phyloP scores from a whole-genome alignment of 2,888 invertebrate species.

The Cancer borealis region DNA sequence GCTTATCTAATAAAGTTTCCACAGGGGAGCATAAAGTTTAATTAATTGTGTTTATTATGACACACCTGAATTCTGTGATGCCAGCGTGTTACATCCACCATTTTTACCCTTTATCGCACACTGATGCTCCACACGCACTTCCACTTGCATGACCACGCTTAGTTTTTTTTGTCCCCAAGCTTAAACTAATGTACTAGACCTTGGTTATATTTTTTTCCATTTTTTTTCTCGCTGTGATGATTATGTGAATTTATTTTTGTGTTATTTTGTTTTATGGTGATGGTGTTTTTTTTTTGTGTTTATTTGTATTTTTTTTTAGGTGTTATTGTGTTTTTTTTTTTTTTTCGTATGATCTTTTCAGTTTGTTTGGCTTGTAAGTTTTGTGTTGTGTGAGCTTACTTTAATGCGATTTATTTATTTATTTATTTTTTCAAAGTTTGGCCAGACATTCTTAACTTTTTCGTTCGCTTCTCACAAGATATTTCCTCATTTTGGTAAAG shows the following conservation, averaged over 20 bases:
- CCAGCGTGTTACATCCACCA: slow-evolving; percentile 1
- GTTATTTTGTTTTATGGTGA: neutral
- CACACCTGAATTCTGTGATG: neutral
- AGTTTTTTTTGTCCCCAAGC: neutral
- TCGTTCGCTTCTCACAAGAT: neutral
- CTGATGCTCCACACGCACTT: neutral
- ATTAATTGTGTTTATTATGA: slow-evolving; percentile 22
- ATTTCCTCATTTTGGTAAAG: neutral
- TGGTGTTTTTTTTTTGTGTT: neutral
- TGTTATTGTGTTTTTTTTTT: neutral
- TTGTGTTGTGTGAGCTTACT: neutral
- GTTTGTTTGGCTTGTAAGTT: neutral
- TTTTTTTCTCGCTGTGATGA: neutral
- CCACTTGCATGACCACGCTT: neutral
- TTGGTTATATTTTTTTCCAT: neutral
- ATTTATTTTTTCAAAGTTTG: neutral
- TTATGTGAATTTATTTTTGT: neutral
- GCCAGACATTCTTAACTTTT: neutral
- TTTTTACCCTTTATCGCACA: neutral
- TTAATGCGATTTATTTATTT: neutral
- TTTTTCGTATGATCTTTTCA: neutral
- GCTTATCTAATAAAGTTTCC: slow-evolving; percentile 3
- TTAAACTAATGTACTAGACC: neutral
- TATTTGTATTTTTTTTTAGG: neutral
- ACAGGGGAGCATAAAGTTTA: slow-evolving; percentile 22